phyloP scores from a whole-genome alignment of 2,888 invertebrate species.

The Lepidocyrtinus sp. region DNA sequence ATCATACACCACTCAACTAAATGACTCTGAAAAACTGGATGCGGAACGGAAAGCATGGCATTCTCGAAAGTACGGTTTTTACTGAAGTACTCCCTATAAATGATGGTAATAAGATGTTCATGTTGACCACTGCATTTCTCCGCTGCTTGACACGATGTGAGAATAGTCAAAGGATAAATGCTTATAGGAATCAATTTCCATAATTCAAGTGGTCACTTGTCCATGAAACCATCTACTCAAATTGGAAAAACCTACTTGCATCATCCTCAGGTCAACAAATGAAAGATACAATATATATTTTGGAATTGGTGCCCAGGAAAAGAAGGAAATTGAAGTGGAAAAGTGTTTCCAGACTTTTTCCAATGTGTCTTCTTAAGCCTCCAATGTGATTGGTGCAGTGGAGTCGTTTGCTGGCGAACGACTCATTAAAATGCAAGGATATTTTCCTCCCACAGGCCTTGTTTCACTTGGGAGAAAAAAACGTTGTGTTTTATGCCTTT shows the following conservation, averaged over 20 bases:
- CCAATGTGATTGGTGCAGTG: constrained; percentile 17
- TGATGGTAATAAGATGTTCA: too few relatives aligned
- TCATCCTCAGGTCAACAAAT: too few relatives aligned
- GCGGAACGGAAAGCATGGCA: not conserved
- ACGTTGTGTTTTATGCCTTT: constrained; percentile 28
- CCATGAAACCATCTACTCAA: constrained; percentile 8
- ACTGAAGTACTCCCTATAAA: too few relatives aligned
- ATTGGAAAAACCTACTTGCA: not conserved
- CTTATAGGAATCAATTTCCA: too few relatives aligned
- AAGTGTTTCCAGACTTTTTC: not conserved
- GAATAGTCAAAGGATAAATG: too few relatives aligned
- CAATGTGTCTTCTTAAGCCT: not conserved
- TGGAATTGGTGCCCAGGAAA: too few relatives aligned
- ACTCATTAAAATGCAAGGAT: constrained; percentile 45
- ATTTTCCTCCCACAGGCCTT: too few relatives aligned
- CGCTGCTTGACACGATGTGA: too few relatives aligned
- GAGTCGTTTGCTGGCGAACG: constrained; percentile 54
- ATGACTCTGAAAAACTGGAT: constrained; percentile 11
- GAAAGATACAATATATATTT: too few relatives aligned
- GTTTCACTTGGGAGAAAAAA: too few relatives aligned
- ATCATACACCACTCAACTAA: not conserved
- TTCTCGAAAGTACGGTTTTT: not conserved
- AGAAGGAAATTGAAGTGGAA: not conserved
- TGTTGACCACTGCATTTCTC: too few relatives aligned
- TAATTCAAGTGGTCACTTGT: too few relatives aligned